phyloP scores from a whole-genome alignment of 2,797 vertebrate genomes.

The Darevskia nairensis region DNA sequence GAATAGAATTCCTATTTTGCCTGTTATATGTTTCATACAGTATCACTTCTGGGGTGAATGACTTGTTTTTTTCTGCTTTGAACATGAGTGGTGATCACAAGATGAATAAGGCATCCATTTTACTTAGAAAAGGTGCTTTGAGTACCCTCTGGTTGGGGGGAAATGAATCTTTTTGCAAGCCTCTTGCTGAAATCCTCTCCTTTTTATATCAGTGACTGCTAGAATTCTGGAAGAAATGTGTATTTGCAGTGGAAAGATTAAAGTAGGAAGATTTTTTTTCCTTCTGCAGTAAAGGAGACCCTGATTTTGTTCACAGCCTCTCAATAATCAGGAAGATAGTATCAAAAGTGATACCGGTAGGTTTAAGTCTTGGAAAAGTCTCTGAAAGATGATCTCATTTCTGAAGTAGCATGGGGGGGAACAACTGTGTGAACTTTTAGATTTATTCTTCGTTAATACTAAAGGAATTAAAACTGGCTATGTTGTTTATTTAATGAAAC shows the following conservation, averaged over 20 bases:
- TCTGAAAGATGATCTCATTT: slow-evolving; percentile 54
- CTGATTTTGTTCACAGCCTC: neutral
- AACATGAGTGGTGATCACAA: neutral
- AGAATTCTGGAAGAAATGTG: slow-evolving; percentile 24
- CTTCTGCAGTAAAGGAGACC: neutral
- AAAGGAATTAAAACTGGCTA: slow-evolving; percentile 33
- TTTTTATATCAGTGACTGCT: slow-evolving; percentile 28
- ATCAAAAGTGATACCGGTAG: slow-evolving; percentile 64
- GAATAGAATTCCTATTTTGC: neutral
- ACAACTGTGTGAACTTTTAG: slow-evolving; percentile 11
- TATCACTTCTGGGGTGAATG: neutral
- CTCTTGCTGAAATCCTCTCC: neutral
- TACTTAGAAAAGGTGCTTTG: neutral
- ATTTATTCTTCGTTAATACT: slow-evolving; percentile 52
- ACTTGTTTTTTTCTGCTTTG: neutral
- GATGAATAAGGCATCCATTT: neutral
- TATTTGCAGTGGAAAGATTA: neutral
- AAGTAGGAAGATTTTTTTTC: neutral
- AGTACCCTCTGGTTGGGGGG: neutral
- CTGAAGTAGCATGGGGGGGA: neutral
- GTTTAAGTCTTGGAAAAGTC: slow-evolving; percentile 60
- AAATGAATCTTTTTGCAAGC: neutral
- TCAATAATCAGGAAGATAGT: neutral
- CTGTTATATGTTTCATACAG: neutral
- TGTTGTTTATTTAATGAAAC: neutral